These are phyloP conservation scores for Allophyes oxyacanthae DNA, from an alignment of 2,888 invertebrate genomes.

Conservation along the genomic window DNA sequence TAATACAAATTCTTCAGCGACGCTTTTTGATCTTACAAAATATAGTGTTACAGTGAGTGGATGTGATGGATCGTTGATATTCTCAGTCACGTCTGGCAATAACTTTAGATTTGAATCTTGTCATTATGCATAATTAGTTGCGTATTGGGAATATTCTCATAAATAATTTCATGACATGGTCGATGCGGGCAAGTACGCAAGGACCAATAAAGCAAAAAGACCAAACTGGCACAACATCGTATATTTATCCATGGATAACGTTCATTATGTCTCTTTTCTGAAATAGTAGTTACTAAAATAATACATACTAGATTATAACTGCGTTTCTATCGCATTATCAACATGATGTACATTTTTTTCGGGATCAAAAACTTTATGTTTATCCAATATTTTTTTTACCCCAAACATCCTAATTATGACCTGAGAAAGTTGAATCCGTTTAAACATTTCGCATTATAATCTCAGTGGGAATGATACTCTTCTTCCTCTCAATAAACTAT, in stretches of 20 bases:
- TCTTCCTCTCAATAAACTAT: background rate
- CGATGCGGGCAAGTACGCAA: conserved; percentile 12
- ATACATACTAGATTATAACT: no score
- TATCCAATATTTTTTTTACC: no score
- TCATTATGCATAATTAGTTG: conserved; percentile 25
- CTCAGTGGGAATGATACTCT: background rate
- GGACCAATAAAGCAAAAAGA: conserved; percentile 7
- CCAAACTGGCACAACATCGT: background rate
- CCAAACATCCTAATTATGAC: no score
- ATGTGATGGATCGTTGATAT: conserved; percentile 12
- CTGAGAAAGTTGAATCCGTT: no score
- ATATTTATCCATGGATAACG: no score
- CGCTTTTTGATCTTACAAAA: conserved; percentile 15
- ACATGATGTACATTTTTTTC: background rate
- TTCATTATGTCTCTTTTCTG: background rate
- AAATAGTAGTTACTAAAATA: background rate
- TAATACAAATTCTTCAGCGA: conserved; percentile 13
- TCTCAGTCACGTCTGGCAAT: conserved; percentile 32
- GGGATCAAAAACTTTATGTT: no score
- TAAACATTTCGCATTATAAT: no score
- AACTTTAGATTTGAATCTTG: conserved; percentile 19
- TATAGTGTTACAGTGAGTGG: conserved; percentile 5
- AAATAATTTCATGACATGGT: conserved; percentile 14
- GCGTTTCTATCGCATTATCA: no score
- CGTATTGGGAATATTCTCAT: conserved; percentile 23